Evolutionary conservation across 1,140 invertebrate genomes (phyloP), one percentile per base, ranked within the genome.

Genomic region (Temnothorax nylanderi): DNA sequence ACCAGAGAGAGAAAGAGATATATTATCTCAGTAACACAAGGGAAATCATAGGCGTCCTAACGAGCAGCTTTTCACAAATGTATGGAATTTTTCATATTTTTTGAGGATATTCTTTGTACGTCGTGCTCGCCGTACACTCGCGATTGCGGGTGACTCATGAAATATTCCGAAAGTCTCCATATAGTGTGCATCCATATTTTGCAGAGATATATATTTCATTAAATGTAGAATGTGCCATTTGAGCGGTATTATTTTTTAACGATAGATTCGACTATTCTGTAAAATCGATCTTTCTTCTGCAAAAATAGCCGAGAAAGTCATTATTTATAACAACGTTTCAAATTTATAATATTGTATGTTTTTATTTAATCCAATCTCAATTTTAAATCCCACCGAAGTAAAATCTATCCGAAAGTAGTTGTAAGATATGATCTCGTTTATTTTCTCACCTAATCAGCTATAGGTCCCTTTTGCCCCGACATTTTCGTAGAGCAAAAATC

Each of bases 81-180:
- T 90, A 90, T 90, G 74, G 89, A 90, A 90, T 90, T 90, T 90
- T 90, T 90, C 89, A 90, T 90, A 77, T 86, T 90, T 62, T 76
- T 78, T 37, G 26, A 21, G 26, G 0, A 26, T 16, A 51, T 47
- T 44, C 49, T 67, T n/a, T 13, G 58, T 10, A 4, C 16, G 13
- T 5, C 16, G 10, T 21, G 56, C 26, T 34, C 32, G 26, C 8
- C 13, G 26, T 34, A 41, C 26, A 26, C 11, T 26, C 71, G 37
- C 65, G 21, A 81, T 41, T 56, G 34, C 21, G 18, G 16, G 10
- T 51, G 37, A 54, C 13, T 74, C 80, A 60, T 62, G 41, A 75
- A 84, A 84, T 56, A 62, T 84, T 75, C 51, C 65, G 11, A 67
- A 60, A 47, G 26, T 60, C 41, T 54, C 51, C 26, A 26, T 26